A percentile compares a stretch with the other conserved stretches of the same genome.
These are phyloP conservation scores for Stomatorhinus walkeri DNA, from an alignment of 2,797 vertebrate genomes.

Conservation along the genomic window DNA sequence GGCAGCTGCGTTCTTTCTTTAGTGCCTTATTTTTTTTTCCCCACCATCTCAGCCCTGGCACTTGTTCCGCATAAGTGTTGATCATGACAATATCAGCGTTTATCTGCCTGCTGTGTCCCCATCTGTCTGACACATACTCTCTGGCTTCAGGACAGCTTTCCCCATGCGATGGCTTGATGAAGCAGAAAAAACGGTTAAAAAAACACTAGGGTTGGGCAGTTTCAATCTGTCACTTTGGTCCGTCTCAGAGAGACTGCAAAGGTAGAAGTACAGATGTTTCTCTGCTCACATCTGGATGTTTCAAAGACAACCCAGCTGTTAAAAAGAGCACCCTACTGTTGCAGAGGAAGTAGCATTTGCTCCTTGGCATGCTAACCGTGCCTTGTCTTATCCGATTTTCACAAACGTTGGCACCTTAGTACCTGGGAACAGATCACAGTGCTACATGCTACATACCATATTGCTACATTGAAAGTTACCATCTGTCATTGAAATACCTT, in stretches of 20 bases:
- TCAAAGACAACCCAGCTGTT: slow-evolving; percentile 64
- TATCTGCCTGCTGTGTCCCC: slow-evolving; percentile 50
- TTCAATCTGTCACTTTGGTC: slow-evolving; percentile 53
- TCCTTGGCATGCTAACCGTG: not conserved
- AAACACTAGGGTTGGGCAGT: slow-evolving; percentile 43
- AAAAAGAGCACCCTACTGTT: slow-evolving; percentile 14
- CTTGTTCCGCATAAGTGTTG: slow-evolving; percentile 46
- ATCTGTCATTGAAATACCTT: not conserved
- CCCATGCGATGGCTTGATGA: slow-evolving; percentile 21
- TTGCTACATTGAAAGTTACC: not conserved
- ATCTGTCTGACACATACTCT: slow-evolving; percentile 41
- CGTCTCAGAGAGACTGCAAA: slow-evolving; percentile 38
- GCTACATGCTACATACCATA: not conserved
- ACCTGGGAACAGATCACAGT: not conserved
- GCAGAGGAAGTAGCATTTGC: not conserved
- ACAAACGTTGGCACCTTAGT: not conserved
- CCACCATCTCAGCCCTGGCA: slow-evolving; percentile 37
- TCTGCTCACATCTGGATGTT: slow-evolving; percentile 51
- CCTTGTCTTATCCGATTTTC: slow-evolving; percentile 5
- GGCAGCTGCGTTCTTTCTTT: slow-evolving; percentile 37
- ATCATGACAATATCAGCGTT: slow-evolving; percentile 38
- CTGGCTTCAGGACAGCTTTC: slow-evolving; percentile 14
- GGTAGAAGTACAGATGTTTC: slow-evolving; percentile 53
- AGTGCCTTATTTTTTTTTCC: slow-evolving; percentile 30
- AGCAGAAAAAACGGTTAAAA: slow-evolving; percentile 10